Conservation (phyloP, 2,888 invertebrate species). For the Hydraecia micacea region DNA sequence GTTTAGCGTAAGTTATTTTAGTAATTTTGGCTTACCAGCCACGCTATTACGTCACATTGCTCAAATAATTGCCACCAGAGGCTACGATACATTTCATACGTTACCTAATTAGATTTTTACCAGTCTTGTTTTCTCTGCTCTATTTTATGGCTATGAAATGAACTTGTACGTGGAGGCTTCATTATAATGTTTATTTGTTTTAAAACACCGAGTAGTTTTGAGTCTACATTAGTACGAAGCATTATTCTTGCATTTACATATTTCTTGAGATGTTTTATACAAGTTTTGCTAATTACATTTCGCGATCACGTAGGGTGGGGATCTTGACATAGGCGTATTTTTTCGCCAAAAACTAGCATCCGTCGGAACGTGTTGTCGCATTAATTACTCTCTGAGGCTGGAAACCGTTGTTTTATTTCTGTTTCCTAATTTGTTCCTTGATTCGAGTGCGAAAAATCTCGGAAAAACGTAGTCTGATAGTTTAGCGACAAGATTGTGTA, state of each 20-base stretch:
- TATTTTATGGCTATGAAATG: constrained; percentile 32
- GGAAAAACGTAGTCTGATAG: constrained; percentile 1
- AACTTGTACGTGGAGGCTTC: constrained; percentile 27
- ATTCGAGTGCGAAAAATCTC: constrained; percentile 10
- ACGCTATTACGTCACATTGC: constrained; percentile 66
- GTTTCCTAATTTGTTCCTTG: constrained; percentile 43
- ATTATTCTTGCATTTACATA: constrained; percentile 9
- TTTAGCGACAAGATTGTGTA: not conserved
- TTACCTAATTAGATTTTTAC: constrained; percentile 62
- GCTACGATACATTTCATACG: constrained; percentile 55
- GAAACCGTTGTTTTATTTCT: constrained; percentile 55
- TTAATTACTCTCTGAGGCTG: constrained; percentile 69
- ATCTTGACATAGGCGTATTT: constrained; percentile 84
- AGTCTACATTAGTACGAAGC: not conserved
- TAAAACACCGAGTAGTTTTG: constrained; percentile 1
- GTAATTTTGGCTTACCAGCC: constrained; percentile 58
- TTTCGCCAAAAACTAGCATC: constrained; percentile 83
- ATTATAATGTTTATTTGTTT: constrained; percentile 35
- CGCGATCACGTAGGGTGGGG: constrained; percentile 47
- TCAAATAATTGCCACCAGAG: constrained; percentile 64
- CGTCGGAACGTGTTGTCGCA: constrained; percentile 82
- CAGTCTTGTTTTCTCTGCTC: constrained; percentile 39
- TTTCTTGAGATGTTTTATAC: constrained; percentile 21
- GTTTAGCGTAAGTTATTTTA: constrained; percentile 58
- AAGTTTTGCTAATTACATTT: constrained; percentile 49